Evolutionary conservation across 2,888 invertebrate genomes (phyloP), one percentile per base, ranked within the genome.

Genomic region (Acrobasis suavella): DNA sequence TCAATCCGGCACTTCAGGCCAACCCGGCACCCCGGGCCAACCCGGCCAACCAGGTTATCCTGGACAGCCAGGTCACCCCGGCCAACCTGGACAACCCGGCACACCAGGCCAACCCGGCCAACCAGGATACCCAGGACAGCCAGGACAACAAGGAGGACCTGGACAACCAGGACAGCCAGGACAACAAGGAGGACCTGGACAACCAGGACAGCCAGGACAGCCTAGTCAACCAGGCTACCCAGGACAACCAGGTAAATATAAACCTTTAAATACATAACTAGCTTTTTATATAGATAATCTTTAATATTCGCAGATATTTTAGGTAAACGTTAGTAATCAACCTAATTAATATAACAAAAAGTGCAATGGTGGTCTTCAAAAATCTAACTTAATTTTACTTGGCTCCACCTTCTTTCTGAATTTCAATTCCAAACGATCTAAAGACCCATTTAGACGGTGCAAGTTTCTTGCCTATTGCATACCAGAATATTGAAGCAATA

Each of bases 131-230:
- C 64, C 55, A 12, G 70, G 67, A 17, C 42, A 65, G 7, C 66
- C 70, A 9, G 68, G 69, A 6, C 37, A 68, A 0, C 69, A 68
- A 8, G 67, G 69, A 8, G 52, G 66, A 7, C 69, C 70, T 9
- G 68, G 69, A 3, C 37, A 68, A 0, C 69, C 69, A 8, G 67
- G 69, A 9, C 52, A 67, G 3, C 69, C 69, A 3, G 70, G 71
- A n/a, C 50, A 66, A 37, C 65, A 69, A 12, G 70, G 68, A 9
- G 66, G 67, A 10, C 70, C 64, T 39, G 62, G 58, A n/a, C 52
- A 68, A 90, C 94, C 77, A 88, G 83, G 67, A 91, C 81, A 67
- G 0, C 80, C 76, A 1, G 74, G 80, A 12, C 64, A 71, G 0
- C 75, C 74, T 7, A 75, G 70, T 22, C 9, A 59, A 65, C 59